These are phyloP conservation scores for Scomber colias DNA, from an alignment of 2,113 vertebrate genomes.

Conservation along the genomic window DNA sequence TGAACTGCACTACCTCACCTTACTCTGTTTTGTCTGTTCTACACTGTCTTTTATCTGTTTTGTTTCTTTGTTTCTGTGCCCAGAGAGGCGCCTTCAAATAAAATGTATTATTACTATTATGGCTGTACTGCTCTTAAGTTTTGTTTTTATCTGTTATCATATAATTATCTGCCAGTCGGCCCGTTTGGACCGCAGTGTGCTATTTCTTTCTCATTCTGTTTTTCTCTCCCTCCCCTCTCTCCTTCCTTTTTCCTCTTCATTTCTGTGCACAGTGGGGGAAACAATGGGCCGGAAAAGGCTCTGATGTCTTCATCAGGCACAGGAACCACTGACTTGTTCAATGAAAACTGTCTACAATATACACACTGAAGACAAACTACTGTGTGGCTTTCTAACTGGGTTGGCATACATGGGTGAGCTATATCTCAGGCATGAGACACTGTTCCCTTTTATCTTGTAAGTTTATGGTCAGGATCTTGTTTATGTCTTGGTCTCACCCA, in stretches of 20 bases:
- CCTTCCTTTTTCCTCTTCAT: constrained; percentile 25
- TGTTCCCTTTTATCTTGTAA: background rate
- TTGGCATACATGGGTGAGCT: too few species aligned
- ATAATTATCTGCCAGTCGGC: constrained; percentile 8
- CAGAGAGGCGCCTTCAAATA: background rate
- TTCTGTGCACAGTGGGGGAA: constrained; percentile 43
- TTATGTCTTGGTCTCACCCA: too few species aligned
- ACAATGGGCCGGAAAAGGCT: constrained; percentile 68
- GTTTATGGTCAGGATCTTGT: too few species aligned
- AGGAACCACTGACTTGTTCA: constrained; percentile 14
- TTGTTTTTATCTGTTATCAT: constrained; percentile 10
- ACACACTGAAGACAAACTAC: background rate
- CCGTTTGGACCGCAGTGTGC: constrained; percentile 21
- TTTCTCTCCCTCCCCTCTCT: constrained; percentile 26
- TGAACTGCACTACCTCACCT: too few species aligned
- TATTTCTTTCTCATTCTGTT: constrained; percentile 34
- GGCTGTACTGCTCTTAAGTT: background rate
- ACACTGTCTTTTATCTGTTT: background rate
- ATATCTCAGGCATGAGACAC: too few species aligned
- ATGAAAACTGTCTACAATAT: constrained; percentile 5
- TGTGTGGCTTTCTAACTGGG: background rate
- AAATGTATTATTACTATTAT: background rate
- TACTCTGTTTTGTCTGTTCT: too few species aligned
- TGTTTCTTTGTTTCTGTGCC: too few species aligned
- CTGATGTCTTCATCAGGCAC: constrained; percentile 29